Conservation (phyloP, 2,888 invertebrate species). For the Rhopalosiphum nymphaeae region DNA sequence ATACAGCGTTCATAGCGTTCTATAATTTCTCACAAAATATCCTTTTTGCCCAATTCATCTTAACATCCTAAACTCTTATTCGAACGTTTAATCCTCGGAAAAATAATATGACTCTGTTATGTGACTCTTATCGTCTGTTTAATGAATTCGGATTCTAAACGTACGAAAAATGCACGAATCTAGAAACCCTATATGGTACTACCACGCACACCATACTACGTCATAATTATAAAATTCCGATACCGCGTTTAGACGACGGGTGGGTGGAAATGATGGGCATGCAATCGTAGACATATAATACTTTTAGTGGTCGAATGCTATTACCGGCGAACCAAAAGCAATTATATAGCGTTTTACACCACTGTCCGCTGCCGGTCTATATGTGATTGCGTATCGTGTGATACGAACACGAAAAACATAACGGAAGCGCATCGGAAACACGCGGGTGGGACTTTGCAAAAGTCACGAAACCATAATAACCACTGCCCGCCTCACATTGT, state of each 20-base stretch:
- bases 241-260: not conserved
- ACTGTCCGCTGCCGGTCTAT: not conserved
- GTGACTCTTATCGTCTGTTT: not conserved
- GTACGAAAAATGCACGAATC: not conserved
- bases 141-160: not conserved
- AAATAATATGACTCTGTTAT: not conserved
- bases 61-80: not conserved
- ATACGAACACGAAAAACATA: not conserved
- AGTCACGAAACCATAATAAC: conserved; percentile 45
- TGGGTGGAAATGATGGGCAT: not conserved
- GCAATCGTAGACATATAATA: not conserved
- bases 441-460: not conserved
- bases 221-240: not conserved
- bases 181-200: not conserved
- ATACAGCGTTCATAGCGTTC: not conserved
- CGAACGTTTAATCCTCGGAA: not conserved
- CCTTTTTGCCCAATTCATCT: not conserved
- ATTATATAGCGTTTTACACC: conserved; percentile 28
- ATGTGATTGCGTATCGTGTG: not conserved
- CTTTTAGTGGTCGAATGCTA: not conserved
- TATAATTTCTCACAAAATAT: not conserved
- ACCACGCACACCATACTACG: not conserved
- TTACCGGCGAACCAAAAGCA: conserved; percentile 40
- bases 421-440: conserved; percentile 27
- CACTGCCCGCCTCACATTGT: not conserved